Evolutionary conservation across 2,113 vertebrate genomes (phyloP).

Genomic region (Spilogale gracilis): DNA sequence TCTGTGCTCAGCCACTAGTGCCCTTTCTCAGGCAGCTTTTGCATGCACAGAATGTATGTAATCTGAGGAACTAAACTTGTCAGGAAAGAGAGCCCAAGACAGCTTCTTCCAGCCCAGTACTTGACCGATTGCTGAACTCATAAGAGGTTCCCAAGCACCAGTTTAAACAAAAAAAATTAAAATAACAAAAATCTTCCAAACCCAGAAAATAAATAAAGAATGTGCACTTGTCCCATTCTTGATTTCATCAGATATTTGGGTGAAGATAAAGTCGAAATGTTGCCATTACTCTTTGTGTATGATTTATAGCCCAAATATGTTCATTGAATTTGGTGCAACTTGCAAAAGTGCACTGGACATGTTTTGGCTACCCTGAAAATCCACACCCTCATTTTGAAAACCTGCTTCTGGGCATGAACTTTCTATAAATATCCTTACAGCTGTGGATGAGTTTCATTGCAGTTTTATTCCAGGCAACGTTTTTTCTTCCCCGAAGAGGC

Average conservation of each 20-base stretch:
- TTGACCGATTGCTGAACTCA: not conserved
- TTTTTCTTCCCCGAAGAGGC: not conserved
- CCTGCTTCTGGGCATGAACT: not conserved
- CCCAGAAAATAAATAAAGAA: not conserved
- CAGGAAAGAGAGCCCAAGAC: not conserved
- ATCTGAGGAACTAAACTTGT: constrained; percentile 15
- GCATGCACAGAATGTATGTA: not conserved
- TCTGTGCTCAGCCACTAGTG: not conserved
- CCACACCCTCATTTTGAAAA: not conserved
- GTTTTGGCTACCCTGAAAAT: not conserved
- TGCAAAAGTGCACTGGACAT: not conserved
- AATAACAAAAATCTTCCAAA: constrained; percentile 2
- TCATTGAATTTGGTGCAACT: not conserved
- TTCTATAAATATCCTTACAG: not conserved
- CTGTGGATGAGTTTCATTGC: not conserved
- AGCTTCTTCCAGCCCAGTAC: not conserved
- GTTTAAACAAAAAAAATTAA: constrained; percentile 18
- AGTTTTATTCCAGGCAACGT: not conserved
- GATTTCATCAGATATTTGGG: constrained; percentile 14
- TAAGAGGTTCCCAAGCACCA: not conserved
- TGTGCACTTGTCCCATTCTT: not conserved
- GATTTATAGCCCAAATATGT: not conserved
- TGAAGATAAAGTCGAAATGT: not conserved
- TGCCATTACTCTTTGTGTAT: not conserved
- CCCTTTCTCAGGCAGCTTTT: not conserved